Evolutionary conservation across 2,797 vertebrate species (phyloP), one percentile per base, ranked within the genome.

Genomic region (Aotus griseimembra): DNA sequence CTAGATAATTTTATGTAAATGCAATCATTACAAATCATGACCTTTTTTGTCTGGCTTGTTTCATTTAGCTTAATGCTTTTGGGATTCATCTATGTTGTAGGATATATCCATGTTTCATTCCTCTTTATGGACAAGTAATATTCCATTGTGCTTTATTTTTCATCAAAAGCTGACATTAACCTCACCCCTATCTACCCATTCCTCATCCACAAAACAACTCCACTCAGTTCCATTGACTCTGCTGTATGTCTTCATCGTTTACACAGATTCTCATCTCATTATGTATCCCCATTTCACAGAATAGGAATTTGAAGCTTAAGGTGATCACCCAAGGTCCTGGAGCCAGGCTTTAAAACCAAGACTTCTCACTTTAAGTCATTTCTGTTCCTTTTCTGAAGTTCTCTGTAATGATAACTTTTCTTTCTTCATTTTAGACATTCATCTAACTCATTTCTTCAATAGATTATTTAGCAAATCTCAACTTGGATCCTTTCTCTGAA

Each of bases 381-480:
- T 90, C 83, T 73, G 46, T 70, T 90, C 20, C 80, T 80, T 77
- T 90, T 76, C 83, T 36, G 20, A 88, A 85, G 50, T 84, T 93
- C 50, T 84, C 81, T 28, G 17, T 36, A 73, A 36, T 3, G 50
- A 5, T 39, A 41, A 58, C 52, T 41, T 92, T n/a, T 58, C 22
- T 67, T 52, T 46, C 70, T 80, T 75, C 26, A 46, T 79, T 55
- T 84, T 48, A 28, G 24, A 67, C 46, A 73, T 75, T 52, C 76
- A 33, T 17, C 36, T 24, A 46, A n/a, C 22, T 91, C 57, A 39
- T 10, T 70, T 91, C 14, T 82, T 46, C 30, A 7, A 2, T 33
- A 86, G 57, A 41, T 46, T 44, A 73, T 41, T 73, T n/a, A 77
- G 20, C 39, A 82, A 44, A 33, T 7, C 13, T 76, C 44, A 83